phyloP scores from a whole-genome alignment of 2,888 invertebrate species.

The Hydroisotoma schaefferi region DNA sequence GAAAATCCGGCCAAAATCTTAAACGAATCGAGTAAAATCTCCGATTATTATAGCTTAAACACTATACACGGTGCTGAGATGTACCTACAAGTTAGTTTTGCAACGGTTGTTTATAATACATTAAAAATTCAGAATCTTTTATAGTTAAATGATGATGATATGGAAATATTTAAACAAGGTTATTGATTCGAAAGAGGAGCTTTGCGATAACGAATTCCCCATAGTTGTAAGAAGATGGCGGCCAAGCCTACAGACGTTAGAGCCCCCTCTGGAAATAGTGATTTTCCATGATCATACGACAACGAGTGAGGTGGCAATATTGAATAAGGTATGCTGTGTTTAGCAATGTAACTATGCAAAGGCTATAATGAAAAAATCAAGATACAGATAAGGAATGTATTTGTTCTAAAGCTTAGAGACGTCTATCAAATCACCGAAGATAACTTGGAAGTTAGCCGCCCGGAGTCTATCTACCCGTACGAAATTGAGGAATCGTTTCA shows the following conservation, averaged over 20 bases:
- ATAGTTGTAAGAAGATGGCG: constrained; percentile 35
- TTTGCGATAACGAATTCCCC: too few relatives aligned
- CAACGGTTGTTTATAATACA: background rate
- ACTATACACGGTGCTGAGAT: constrained; percentile 22
- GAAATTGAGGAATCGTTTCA: constrained; percentile 16
- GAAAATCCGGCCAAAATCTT: constrained; percentile 31
- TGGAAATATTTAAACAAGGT: background rate
- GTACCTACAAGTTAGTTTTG: constrained; percentile 29
- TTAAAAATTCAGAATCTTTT: background rate
- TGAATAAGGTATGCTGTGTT: constrained; percentile 23
- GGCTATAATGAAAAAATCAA: too few relatives aligned
- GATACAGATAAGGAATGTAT: background rate
- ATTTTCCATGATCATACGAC: constrained; percentile 39
- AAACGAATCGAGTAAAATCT: constrained; percentile 18
- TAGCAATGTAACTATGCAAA: background rate
- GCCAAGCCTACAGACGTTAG: constrained; percentile 25
- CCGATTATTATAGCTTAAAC: constrained; percentile 17
- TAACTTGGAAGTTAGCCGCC: constrained; percentile 24
- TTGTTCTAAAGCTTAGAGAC: constrained; percentile 18
- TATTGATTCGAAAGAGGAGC: too few relatives aligned
- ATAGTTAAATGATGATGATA: background rate
- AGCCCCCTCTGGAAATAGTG: constrained; percentile 26
- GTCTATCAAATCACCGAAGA: too few relatives aligned
- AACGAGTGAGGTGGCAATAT: constrained; percentile 32
- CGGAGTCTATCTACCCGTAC: constrained; percentile 23